Base-by-base conservation (phyloP, 2,797 vertebrate genomes). In the Coilia nasus region DNA sequence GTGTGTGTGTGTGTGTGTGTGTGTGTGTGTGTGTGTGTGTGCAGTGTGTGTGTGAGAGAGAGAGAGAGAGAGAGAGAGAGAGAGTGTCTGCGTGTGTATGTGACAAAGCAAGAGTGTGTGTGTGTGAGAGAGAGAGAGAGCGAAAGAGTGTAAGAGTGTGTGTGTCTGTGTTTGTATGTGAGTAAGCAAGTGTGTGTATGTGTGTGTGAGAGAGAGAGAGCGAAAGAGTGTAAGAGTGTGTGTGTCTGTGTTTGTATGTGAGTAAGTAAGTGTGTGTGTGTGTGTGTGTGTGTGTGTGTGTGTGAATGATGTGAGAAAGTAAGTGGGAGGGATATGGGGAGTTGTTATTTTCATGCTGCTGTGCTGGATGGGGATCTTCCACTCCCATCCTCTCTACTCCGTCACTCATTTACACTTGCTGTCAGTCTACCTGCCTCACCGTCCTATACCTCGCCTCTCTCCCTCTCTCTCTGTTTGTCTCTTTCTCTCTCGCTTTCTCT, bases 261-360 rank as follows among this genome's bases (percentile, higher is more conserved):
- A 81, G 17, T 83, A 44, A 86, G 81, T 85, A n/a, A 62, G 64
- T 80, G 54, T 47, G 59, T 81, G 35, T 57, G 60, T 67, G 46
- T 85, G 60, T 64, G 80, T 41, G 78, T 19, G 23, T 67, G 57
- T 59, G 25, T 78, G 71, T 78, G 71, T 21, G 35, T 78, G 71
- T 7, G 17, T 44, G 35, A 21, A 19, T 44, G 35, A 11, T 64
- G 31, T 41, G 31, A 9, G 35, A 44, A 35, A 78, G 41, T 41
- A 31, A 0, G 28, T 35, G 31, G 62, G 83, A 9, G 15, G 7
- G 5, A 35, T 21, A 78, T 9, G 35, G 15, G 71, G 17, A 78
- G 4, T 44, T 21, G 71, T 12, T 78, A 17, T 44, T 44, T 78
- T 78, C 15, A 17, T 78, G 71, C 4, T 78, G 35, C 35, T 19